These are phyloP conservation scores for Archaeoteleia sp. DNA, from an alignment of 2,888 invertebrate genomes.

Conservation along the genomic window DNA sequence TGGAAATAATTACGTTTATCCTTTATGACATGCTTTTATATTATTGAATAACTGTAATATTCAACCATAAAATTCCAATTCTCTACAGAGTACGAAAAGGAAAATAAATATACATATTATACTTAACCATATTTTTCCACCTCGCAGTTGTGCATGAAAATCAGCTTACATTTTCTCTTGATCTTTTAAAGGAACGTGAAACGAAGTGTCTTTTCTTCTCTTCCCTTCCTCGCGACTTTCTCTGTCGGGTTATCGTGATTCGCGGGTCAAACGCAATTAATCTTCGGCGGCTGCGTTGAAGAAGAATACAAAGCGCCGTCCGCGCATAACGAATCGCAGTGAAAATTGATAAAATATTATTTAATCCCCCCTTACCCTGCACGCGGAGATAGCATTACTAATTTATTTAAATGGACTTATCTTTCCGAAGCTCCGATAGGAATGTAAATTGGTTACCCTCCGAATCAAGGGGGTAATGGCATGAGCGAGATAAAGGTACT, in stretches of 20 bases:
- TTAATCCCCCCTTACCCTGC: conserved; percentile 65
- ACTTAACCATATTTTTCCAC: not conserved
- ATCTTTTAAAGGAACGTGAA: conserved; percentile 39
- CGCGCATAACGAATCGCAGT: conserved; percentile 70
- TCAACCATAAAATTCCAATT: no score
- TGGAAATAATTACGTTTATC: no score
- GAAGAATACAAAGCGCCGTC: conserved; percentile 56
- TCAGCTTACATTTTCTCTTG: conserved; percentile 11
- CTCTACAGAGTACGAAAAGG: no score
- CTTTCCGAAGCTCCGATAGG: conserved; percentile 73
- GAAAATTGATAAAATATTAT: conserved; percentile 75
- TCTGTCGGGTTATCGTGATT: conserved; percentile 49
- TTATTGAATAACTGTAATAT: no score
- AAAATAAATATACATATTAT: no score
- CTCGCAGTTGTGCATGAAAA: conserved; percentile 22
- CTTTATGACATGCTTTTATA: no score
- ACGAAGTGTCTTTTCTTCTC: conserved; percentile 34
- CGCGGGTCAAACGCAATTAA: conserved; percentile 52
- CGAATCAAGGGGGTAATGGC: conserved; percentile 73
- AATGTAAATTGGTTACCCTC: conserved; percentile 73
- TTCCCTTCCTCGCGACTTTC: conserved; percentile 26
- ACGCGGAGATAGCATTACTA: conserved; percentile 72
- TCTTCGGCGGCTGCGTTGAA: conserved; percentile 43
- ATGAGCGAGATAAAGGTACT: conserved; percentile 74
- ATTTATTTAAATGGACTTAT: conserved; percentile 75